These are phyloP conservation scores for Piprites chloris DNA, from an alignment of 2,113 vertebrate species.

Conservation along the genomic window DNA sequence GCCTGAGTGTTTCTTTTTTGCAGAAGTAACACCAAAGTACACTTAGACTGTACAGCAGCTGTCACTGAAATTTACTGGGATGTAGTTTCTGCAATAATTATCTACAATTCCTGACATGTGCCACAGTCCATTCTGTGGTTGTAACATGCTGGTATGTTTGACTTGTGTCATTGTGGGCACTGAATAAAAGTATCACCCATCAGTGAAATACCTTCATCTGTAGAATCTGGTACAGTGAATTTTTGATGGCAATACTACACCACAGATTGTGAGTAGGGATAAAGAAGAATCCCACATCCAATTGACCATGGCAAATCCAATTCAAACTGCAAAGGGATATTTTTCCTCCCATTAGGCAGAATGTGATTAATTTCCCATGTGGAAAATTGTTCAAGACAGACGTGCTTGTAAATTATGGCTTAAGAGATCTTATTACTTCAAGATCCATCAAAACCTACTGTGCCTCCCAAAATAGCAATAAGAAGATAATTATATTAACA, in stretches of 20 bases:
- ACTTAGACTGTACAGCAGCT: background rate
- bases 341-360: slow-evolving; percentile 53
- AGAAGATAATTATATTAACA: slow-evolving; percentile 69
- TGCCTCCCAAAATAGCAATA: slow-evolving; percentile 60
- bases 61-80: background rate
- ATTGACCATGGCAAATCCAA: slow-evolving; percentile 61
- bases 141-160: background rate
- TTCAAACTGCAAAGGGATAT: slow-evolving; percentile 45
- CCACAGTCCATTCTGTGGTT: background rate
- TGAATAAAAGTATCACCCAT: background rate
- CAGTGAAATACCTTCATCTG: background rate
- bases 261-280: background rate
- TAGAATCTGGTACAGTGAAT: background rate
- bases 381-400: slow-evolving; percentile 64
- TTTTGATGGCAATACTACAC: background rate
- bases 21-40: background rate
- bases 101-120: background rate
- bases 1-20: background rate
- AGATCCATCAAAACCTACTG: slow-evolving; percentile 31
- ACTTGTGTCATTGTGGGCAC: background rate
- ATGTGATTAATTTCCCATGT: slow-evolving; percentile 67
- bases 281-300: background rate
- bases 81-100: background rate
- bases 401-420: slow-evolving; percentile 37
- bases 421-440: slow-evolving; percentile 65